Evolutionary conservation across 2,797 vertebrate genomes (phyloP), one percentile per base, ranked within the genome.

Genomic region (Crenichthys baileyi): DNA sequence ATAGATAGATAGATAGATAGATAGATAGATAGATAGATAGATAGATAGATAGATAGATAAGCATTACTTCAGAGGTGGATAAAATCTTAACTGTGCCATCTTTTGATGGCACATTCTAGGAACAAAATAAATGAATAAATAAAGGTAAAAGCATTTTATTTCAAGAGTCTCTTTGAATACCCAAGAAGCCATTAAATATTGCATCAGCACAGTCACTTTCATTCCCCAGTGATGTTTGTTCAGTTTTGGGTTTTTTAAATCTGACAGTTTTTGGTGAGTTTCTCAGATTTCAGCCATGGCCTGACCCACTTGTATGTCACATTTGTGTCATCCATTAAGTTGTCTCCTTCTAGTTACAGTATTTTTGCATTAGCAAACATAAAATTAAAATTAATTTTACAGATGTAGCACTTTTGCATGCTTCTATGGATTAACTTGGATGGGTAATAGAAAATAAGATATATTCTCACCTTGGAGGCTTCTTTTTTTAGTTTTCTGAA

Each of bases 101-200:
- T 63, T 84, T 84, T 78, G 68, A 58, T 36, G 77, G 7, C 29
- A 50, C 8, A 0, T 77, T 82, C 77, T 87, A 87, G 85, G 70
- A 84, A 88, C 67, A 60, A 81, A 83, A 85, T 56, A 36, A 58
- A 12, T 26, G 1, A 20, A 58, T 61, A 29, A 56, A 60, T 36
- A 70, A 70, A 73, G 56, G 39, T 31, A 18, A 55, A 22, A 55
- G 53, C 5, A 22, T 72, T 56, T 24, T 41, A 75, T 78, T 73
- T 70, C 76, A 60, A 67, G 39, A 74, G 60, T 61, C 75, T 65
- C 55, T 56, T 70, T 77, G 68, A 87, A 81, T 72, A 81, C 65
- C 73, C 36, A 61, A 79, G 72, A 56, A 77, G 53, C 55, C 80
- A 76, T 79, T 82, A 48, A 80, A 82, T 29, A 71, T 87, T 86